phyloP scores from a whole-genome alignment of 2,113 vertebrate genomes.

The Grantiella picta region DNA sequence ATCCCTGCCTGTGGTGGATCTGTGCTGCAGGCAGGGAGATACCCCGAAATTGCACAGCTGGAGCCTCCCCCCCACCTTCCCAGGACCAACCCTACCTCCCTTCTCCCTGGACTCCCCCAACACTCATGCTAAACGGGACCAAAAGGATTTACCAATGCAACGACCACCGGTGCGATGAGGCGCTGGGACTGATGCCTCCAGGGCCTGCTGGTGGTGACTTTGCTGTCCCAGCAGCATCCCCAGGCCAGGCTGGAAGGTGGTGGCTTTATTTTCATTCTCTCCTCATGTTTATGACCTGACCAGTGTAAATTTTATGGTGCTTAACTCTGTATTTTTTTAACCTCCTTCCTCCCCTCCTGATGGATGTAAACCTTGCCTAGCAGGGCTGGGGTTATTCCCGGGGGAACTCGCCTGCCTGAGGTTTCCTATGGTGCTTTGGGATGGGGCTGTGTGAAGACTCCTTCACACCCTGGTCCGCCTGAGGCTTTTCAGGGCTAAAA shows the following conservation, averaged over 20 bases:
- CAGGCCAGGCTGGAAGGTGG: not conserved
- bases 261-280: slow-evolving; percentile 24
- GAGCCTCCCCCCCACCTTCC: not conserved
- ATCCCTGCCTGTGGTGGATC: not conserved
- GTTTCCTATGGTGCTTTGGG: slow-evolving; percentile 39
- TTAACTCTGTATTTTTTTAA: slow-evolving; percentile 41
- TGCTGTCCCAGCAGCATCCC: not conserved
- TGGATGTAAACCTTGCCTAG: not conserved
- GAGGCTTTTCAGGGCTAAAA: not conserved
- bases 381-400: not conserved
- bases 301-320: slow-evolving; percentile 70
- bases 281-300: slow-evolving; percentile 47
- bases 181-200: not conserved
- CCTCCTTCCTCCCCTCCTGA: not conserved
- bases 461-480: not conserved
- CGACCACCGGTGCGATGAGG: not conserved
- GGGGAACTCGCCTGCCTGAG: not conserved
- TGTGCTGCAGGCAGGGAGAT: not conserved
- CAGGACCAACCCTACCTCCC: not conserved
- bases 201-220: not conserved
- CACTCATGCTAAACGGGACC: not conserved
- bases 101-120: not conserved
- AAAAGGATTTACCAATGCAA: not conserved
- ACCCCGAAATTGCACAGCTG: not conserved
- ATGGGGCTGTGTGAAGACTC: not conserved